Base-by-base conservation (phyloP, 2,797 vertebrate species). In the Rousettus madagascariensis region DNA sequence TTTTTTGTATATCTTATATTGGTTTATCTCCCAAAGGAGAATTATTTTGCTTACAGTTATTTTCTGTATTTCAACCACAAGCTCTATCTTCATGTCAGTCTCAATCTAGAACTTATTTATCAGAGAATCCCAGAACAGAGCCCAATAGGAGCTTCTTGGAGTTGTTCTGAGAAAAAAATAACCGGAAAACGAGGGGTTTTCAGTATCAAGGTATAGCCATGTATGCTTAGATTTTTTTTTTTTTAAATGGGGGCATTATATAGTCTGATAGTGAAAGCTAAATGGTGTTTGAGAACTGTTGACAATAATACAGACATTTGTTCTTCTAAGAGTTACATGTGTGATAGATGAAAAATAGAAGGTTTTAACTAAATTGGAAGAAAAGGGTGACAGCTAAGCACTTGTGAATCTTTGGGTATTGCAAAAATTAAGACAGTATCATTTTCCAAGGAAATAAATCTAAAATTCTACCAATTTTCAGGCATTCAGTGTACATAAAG, bases 21-120 rank as follows among this genome's bases (percentile, higher is more conserved):
- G 95, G 24, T 91, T 95, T 82, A 63, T 20, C 36, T 90, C 28
- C 86, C 43, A 16, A 69, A 95, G 65, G 53, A 86, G 28, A 96
- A 92, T 28, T 77, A 28, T 74, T 87, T 93, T 59, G 26, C n/a
- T 82, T 51, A 69, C n/a, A 80, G 30, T 3, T 90, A 24, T 65
- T 93, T 95, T 89, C 63, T 74, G 5, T 49, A 26, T 65, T 87
- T 90, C 24, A 53, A 12, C 0, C 28, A 51, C 59, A 78, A 87
- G 53, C 17, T 88, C 51, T 79, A 30, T 63, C 33, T 74, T 88
- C 22, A 86, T 1, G 13, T 86, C 82, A 92, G 6, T 78, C 66
- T 94, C 24, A 71, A 33, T 36, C 30, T 41, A 33, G 19, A 86
- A 82, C 5, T 36, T 20, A 78, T 79, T 89, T 89, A 57, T 68